These are phyloP conservation scores for Bufo bufo DNA, from an alignment of 2,113 vertebrate genomes.

Conservation along the genomic window DNA sequence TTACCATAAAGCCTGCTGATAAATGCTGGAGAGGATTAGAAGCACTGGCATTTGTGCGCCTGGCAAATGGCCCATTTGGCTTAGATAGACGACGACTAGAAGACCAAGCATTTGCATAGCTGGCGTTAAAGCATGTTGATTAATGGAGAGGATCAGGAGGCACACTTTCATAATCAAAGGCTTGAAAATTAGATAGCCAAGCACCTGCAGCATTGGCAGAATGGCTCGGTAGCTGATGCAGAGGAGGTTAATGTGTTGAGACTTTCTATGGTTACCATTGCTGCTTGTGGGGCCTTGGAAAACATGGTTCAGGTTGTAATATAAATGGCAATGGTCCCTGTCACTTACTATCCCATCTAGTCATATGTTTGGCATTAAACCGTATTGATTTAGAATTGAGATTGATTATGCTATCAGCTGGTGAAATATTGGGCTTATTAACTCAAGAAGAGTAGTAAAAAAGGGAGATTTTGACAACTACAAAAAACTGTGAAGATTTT, in stretches of 20 bases:
- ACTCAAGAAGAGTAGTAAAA: slow-evolving; percentile 13
- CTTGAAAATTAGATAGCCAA: slow-evolving; percentile 57
- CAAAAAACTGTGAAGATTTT: too few relatives aligned
- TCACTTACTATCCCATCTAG: slow-evolving; percentile 46
- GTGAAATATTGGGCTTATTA: slow-evolving; percentile 20
- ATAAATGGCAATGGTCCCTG: slow-evolving; percentile 46
- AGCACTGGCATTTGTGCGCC: slow-evolving; percentile 48
- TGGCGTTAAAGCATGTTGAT: slow-evolving; percentile 55
- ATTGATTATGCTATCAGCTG: slow-evolving; percentile 52
- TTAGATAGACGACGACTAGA: slow-evolving; percentile 53
- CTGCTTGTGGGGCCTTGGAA: slow-evolving; percentile 41
- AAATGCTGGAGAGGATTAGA: slow-evolving; percentile 57
- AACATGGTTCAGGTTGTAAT: slow-evolving; percentile 54
- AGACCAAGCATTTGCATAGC: slow-evolving; percentile 57
- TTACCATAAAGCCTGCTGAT: slow-evolving; percentile 55
- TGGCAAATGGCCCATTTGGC: slow-evolving; percentile 54
- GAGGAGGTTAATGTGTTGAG: slow-evolving; percentile 44
- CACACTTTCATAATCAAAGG: slow-evolving; percentile 57
- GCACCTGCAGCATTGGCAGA: slow-evolving; percentile 56
- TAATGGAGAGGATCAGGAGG: slow-evolving; percentile 59
- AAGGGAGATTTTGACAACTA: slow-evolving; percentile 45
- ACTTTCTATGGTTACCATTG: slow-evolving; percentile 46
- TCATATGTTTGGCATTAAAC: slow-evolving; percentile 57
- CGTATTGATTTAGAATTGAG: slow-evolving; percentile 52
- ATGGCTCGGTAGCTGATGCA: slow-evolving; percentile 26